Evolutionary conservation across 2,888 invertebrate species (phyloP).

Genomic region (Mesoligia furuncula): DNA sequence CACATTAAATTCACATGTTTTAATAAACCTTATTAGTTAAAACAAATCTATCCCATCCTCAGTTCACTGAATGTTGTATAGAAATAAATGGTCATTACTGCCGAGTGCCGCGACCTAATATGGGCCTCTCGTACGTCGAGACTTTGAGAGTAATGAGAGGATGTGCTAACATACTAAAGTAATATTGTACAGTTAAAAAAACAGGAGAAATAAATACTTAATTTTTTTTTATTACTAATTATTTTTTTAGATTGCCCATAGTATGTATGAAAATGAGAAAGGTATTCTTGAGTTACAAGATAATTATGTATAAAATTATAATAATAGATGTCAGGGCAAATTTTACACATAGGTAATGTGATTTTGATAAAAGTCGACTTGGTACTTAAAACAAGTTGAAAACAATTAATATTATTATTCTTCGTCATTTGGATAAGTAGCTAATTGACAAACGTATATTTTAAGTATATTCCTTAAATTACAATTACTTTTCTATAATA

Average conservation of each 20-base stretch:
- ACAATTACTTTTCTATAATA: not conserved
- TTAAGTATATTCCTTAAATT: not conserved
- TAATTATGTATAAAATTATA: not conserved
- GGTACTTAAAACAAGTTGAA: not conserved
- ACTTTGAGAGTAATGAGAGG: conserved; percentile 16
- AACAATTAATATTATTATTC: not conserved
- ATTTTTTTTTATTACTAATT: conserved; percentile 8
- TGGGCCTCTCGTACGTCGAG: not conserved
- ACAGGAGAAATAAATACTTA: not conserved
- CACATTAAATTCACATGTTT: not conserved
- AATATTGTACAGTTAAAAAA: conserved; percentile 10
- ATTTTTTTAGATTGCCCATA: not conserved
- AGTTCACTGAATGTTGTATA: conserved; percentile 5
- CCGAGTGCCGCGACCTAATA: conserved; percentile 31
- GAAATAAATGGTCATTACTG: conserved; percentile 33
- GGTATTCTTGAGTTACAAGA: not conserved
- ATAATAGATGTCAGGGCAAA: not conserved
- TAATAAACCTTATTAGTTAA: not conserved
- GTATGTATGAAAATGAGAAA: not conserved
- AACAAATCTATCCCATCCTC: conserved; percentile 18
- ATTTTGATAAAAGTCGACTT: not conserved
- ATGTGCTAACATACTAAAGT: conserved; percentile 2
- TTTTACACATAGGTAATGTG: not conserved
- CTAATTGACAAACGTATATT: not conserved
- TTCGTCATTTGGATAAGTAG: not conserved